phyloP scores from a whole-genome alignment of 2,797 vertebrate species.

The Karalla daura region DNA sequence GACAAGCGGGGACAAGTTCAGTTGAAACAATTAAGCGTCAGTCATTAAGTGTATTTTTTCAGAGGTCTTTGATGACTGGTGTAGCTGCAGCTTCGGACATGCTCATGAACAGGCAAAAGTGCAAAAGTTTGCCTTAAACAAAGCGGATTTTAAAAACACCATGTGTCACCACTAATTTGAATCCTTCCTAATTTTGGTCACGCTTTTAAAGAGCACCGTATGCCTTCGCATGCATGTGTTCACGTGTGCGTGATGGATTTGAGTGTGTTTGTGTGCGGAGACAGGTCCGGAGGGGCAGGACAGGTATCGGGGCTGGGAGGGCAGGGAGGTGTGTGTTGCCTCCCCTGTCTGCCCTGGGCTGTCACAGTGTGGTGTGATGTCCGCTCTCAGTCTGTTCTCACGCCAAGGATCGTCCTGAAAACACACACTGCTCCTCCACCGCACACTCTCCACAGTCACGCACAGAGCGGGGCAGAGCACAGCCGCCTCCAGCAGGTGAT shows the following conservation, averaged over 20 bases:
- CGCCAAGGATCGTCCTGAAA: constrained; percentile 73
- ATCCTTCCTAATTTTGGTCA: background rate
- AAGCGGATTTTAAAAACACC: background rate
- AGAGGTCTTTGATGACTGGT: constrained; percentile 1
- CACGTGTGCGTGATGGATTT: constrained; percentile 37
- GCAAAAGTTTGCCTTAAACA: background rate
- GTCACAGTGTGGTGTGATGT: constrained; percentile 82
- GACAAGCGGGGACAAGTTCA: constrained; percentile 9
- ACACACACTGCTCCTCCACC: constrained; percentile 52
- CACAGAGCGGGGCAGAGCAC: constrained; percentile 33
- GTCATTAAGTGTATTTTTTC: constrained; percentile 27
- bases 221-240: constrained; percentile 18
- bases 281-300: constrained; percentile 33
- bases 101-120: background rate
- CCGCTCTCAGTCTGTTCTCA: constrained; percentile 79
- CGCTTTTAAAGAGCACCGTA: background rate
- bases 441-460: constrained; percentile 47
- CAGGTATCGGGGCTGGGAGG: constrained; percentile 49
- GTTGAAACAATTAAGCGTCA: constrained; percentile 40
- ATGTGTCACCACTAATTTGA: background rate
- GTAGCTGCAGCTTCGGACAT: constrained; percentile 15
- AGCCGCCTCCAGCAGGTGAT: background rate
- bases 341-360: constrained; percentile 69
- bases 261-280: constrained; percentile 10
- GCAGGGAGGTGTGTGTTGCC: constrained; percentile 60